Conservation (phyloP, 1,140 invertebrate genomes). For the Cyclargus thomasi region DNA sequence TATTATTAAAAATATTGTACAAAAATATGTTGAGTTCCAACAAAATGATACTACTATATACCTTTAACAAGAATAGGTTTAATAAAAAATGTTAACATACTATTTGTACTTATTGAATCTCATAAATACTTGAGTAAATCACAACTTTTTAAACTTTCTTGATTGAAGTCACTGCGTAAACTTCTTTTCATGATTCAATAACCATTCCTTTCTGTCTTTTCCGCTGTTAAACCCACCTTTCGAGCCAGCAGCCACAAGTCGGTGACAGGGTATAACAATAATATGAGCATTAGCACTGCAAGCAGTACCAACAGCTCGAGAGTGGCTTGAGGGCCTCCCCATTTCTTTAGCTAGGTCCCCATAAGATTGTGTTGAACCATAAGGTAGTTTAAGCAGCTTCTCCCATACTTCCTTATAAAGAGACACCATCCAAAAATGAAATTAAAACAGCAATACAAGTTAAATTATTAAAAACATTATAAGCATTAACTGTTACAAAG, state of each 20-base stretch:
- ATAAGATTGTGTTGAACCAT: conserved; percentile 60
- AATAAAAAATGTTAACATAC: no score
- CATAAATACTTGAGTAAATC: not conserved
- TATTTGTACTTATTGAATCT: conserved; percentile 15
- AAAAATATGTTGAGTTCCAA: not conserved
- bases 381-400: conserved; percentile 48
- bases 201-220: conserved; percentile 55
- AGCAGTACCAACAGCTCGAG: conserved; percentile 60
- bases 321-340: conserved; percentile 47
- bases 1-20: not conserved
- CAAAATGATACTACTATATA: no score
- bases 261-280: conserved; percentile 62
- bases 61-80: no score
- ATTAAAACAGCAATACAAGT: no score
- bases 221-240: conserved; percentile 63
- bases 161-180: conserved; percentile 16
- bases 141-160: no score
- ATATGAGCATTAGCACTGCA: conserved; percentile 63
- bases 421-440: not conserved
- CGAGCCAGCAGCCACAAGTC: conserved; percentile 46
- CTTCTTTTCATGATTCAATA: conserved; percentile 59
- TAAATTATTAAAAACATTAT: no score
- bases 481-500: no score
- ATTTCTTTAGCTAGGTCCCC: conserved; percentile 54
- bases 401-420: conserved; percentile 58